Percentiles rank a stretch among this genome's conserved stretches.
These are phyloP conservation scores for Thalassaphorura encarpata DNA, from an alignment of 1,140 invertebrate species.

Conservation along the genomic window DNA sequence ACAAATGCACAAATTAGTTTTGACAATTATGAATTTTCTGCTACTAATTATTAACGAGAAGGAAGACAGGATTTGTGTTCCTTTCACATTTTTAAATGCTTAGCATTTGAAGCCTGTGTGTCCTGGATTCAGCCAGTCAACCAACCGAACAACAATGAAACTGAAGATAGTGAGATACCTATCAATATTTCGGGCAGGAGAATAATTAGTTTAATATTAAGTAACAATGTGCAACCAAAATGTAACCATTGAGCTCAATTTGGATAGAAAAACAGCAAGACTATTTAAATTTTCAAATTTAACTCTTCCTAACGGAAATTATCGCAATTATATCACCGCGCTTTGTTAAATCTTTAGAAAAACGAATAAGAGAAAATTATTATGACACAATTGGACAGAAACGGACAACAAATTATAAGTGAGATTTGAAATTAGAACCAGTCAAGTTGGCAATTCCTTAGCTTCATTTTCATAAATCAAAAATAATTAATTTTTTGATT, in stretches of 20 bases:
- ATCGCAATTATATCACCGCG: background rate
- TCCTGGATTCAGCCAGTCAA: background rate
- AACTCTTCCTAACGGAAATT: background rate
- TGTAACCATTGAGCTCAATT: background rate
- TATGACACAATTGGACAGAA: background rate
- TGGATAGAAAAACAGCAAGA: background rate
- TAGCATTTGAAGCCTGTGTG: background rate
- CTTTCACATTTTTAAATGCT: too few relatives aligned
- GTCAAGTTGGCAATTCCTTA: background rate
- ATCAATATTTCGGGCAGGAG: background rate
- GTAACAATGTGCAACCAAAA: background rate
- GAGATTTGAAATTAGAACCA: too few relatives aligned
- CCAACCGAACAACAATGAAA: background rate
- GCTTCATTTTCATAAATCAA: background rate
- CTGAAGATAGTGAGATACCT: background rate
- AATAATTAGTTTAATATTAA: background rate
- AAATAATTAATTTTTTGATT: background rate
- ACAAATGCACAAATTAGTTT: too few relatives aligned
- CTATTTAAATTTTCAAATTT: background rate
- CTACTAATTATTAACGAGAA: too few relatives aligned
- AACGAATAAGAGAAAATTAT: background rate
- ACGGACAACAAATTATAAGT: background rate
- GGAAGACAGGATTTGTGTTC: too few relatives aligned
- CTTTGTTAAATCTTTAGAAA: background rate
- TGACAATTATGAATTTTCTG: too few relatives aligned